phyloP scores from a whole-genome alignment of 2,113 vertebrate genomes.

The Microcebus jonahi region DNA sequence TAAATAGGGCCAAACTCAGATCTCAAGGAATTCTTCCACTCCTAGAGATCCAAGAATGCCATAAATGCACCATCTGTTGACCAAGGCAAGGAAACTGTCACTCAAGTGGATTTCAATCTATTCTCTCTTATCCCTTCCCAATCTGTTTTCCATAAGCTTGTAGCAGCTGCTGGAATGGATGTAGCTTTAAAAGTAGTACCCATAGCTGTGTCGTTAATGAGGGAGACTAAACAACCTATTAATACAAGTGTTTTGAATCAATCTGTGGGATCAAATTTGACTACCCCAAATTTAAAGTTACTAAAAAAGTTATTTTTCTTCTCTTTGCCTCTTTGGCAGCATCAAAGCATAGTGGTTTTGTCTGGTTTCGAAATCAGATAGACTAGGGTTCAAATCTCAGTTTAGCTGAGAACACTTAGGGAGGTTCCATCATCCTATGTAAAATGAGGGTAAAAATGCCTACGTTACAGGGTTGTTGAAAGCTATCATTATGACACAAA shows the following conservation, averaged over 20 bases:
- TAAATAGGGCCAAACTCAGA: conserved; percentile 28
- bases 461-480: background rate
- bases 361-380: conserved; percentile 36
- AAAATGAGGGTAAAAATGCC: background rate
- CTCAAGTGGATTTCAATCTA: conserved; percentile 26
- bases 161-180: background rate
- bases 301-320: background rate
- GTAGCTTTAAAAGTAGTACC: background rate
- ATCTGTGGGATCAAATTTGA: background rate
- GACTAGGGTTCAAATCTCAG: background rate
- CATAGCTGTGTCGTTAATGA: background rate
- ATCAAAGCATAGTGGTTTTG: background rate
- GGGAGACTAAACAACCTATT: background rate
- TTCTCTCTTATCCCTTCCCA: background rate
- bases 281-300: conserved; percentile 12
- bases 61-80: conserved; percentile 47
- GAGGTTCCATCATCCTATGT: background rate
- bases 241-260: background rate
- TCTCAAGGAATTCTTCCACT: conserved; percentile 61
- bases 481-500: background rate
- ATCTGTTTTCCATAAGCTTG: conserved; percentile 38
- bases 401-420: background rate
- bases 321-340: background rate
- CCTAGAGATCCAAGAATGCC: conserved; percentile 33
- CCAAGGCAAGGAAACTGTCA: conserved; percentile 24